A percentile compares a stretch with the other conserved stretches of the same genome.
These are phyloP conservation scores for Exephanes ischioxanthus DNA, from an alignment of 2,888 invertebrate genomes.

Conservation along the genomic window DNA sequence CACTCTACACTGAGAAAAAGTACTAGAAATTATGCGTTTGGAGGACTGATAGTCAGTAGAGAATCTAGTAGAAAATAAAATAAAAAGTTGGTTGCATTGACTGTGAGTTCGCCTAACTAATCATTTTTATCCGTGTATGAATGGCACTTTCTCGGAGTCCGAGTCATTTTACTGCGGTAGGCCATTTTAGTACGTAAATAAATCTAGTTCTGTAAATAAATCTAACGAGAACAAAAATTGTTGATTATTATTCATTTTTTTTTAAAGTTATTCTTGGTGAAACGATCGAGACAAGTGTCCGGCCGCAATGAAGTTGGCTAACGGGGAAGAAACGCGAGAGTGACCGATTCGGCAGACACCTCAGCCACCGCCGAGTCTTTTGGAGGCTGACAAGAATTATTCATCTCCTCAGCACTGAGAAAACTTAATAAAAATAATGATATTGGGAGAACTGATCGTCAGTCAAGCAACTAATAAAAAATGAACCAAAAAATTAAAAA, in stretches of 20 bases:
- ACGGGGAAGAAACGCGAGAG: conserved; percentile 17
- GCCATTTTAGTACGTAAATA: neutral
- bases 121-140: too few species aligned
- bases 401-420: conserved; percentile 42
- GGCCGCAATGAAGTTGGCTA: conserved; percentile 35
- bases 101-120: too few species aligned
- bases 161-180: too few species aligned
- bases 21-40: neutral
- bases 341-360: conserved; percentile 67
- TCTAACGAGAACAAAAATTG: neutral
- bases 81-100: neutral
- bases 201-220: neutral
- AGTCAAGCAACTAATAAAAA: neutral
- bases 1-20: neutral
- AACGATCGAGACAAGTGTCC: conserved; percentile 23
- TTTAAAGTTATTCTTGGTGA: neutral
- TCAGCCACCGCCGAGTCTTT: conserved; percentile 79
- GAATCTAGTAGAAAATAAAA: neutral
- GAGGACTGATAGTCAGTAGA: neutral
- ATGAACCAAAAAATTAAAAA: neutral
- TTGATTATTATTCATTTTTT: neutral
- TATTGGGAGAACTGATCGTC: too few species aligned
- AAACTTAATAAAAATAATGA: too few species aligned
- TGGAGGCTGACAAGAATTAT: conserved; percentile 85
- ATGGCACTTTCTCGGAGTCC: too few species aligned